Evolutionary conservation across 2,888 invertebrate species (phyloP).

Genomic region (Macaria liturata): DNA sequence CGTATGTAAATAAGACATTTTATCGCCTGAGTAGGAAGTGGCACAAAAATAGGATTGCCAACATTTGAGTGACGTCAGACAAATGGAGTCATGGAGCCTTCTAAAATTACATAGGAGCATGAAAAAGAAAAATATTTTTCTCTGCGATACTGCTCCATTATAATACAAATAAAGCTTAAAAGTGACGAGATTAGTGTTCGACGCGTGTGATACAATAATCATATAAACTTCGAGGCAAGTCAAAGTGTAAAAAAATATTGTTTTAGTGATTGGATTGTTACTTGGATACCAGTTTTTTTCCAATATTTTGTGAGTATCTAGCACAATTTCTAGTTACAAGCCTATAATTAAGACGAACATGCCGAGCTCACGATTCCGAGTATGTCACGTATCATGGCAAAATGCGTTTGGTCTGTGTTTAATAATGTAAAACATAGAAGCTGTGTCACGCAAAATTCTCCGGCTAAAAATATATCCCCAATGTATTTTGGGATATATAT

Average conservation of each 20-base stretch:
- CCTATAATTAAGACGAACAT: conserved; percentile 60
- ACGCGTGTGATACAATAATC: conserved; percentile 56
- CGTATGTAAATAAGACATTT: conserved; percentile 57
- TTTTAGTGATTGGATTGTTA: conserved; percentile 53
- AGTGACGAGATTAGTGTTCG: conserved; percentile 60
- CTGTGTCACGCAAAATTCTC: conserved; percentile 64
- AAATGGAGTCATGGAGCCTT: conserved; percentile 71
- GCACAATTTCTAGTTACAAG: conserved; percentile 51
- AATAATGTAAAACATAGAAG: conserved; percentile 39
- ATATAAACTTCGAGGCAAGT: conserved; percentile 33
- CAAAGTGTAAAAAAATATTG: conserved; percentile 37
- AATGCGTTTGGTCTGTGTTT: conserved; percentile 56
- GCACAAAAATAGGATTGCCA: conserved; percentile 82
- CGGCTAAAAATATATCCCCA: conserved; percentile 72
- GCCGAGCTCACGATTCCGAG: conserved; percentile 44
- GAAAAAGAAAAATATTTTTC: conserved; percentile 63
- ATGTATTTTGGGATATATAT: conserved; percentile 74
- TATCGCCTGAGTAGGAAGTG: conserved; percentile 70
- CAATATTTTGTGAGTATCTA: conserved; percentile 71
- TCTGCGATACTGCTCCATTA: conserved; percentile 59
- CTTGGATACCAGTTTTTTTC: conserved; percentile 61
- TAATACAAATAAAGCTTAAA: conserved; percentile 52
- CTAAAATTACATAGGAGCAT: conserved; percentile 77
- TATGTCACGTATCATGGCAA: conserved; percentile 53
- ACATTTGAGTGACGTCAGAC: conserved; percentile 80